These are phyloP conservation scores for Stichopus horrens DNA, from an alignment of 53 echinoderm and acorn worm species.

Conservation along the genomic window DNA sequence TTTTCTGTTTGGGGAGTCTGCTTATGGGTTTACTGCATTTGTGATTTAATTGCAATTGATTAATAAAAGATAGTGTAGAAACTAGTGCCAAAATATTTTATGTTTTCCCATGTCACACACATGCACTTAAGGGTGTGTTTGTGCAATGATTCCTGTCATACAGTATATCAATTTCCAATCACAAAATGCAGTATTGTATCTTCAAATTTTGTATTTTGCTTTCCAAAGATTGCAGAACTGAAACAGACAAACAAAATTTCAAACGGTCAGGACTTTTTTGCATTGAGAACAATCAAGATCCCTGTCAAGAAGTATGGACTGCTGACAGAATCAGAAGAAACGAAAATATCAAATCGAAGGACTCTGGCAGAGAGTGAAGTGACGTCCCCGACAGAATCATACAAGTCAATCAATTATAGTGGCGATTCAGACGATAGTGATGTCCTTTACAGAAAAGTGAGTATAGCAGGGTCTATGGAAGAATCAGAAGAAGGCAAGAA, in stretches of 20 bases:
- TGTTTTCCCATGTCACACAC: too few species aligned
- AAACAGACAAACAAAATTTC: conserved; percentile 93
- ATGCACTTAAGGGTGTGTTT: too few species aligned
- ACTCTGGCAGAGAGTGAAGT: neutral
- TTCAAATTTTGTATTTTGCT: conserved; percentile 4
- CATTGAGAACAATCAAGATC: conserved; percentile 75
- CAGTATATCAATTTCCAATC: neutral
- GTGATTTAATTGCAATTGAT: too few species aligned
- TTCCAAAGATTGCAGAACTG: conserved; percentile 75
- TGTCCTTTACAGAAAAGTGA: conserved; percentile 64
- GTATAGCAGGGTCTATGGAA: conserved; percentile 82
- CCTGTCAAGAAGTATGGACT: conserved; percentile 83
- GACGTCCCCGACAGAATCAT: conserved; percentile 30
- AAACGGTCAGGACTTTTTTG: conserved; percentile 87
- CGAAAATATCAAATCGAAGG: conserved; percentile 46
- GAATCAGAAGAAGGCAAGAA: conserved; percentile 72
- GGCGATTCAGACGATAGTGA: conserved; percentile 77
- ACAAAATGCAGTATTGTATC: neutral
- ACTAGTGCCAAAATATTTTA: neutral
- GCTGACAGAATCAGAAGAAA: conserved; percentile 72
- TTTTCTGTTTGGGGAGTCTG: too few species aligned
- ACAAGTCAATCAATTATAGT: conserved; percentile 34
- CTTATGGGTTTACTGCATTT: too few species aligned
- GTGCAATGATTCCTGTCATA: neutral
- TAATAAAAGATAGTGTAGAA: neutral